Conservation (phyloP, 2,797 vertebrate species). For the Valencia hispanica region DNA sequence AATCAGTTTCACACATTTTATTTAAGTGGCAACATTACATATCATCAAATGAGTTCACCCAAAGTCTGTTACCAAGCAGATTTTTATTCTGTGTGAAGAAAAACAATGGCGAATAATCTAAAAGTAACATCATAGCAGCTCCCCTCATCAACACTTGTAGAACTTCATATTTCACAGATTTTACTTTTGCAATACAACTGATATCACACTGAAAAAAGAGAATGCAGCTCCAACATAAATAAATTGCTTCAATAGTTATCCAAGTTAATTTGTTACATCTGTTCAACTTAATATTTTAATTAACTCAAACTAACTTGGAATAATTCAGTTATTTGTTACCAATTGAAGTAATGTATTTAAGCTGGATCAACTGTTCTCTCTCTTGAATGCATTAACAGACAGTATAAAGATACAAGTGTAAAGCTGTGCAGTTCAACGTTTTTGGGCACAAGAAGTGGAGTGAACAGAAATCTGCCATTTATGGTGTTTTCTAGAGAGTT, state of each 20-base stretch:
- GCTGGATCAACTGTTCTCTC: no score
- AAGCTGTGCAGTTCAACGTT: conserved; percentile 28
- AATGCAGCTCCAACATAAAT: no score
- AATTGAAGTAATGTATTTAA: no score
- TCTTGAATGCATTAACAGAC: conserved; percentile 19
- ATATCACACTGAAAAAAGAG: no score
- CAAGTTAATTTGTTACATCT: no score
- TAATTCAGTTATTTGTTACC: no score
- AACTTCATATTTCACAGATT: conserved; percentile 5
- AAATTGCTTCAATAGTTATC: no score
- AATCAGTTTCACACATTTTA: conserved; percentile 1
- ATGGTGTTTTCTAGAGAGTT: conserved; percentile 31
- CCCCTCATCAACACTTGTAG: conserved; percentile 23
- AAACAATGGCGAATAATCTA: not conserved
- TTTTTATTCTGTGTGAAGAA: conserved; percentile 3
- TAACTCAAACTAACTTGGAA: no score
- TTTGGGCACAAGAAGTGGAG: conserved; percentile 3
- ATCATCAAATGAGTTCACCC: conserved; percentile 20
- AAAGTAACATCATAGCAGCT: not conserved
- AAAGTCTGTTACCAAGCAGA: conserved; percentile 24
- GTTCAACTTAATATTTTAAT: no score
- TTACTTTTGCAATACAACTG: no score
- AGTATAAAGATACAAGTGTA: conserved; percentile 1
- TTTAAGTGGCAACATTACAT: not conserved
- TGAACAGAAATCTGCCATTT: conserved; percentile 21